Base-by-base conservation (phyloP, 1,140 invertebrate species). In the Colletes latitarsis region DNA sequence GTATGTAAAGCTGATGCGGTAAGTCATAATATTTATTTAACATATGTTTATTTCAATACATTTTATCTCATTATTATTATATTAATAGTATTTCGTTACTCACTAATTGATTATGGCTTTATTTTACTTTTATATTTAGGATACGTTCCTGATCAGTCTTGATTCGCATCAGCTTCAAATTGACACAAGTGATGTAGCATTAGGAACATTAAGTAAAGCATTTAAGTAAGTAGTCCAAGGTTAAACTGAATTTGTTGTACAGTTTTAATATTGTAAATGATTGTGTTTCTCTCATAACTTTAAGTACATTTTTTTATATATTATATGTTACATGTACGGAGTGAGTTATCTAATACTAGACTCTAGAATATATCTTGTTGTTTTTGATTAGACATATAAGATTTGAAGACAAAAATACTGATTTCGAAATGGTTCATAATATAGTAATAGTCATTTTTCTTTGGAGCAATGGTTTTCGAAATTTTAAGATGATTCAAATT, bases 131-230 rank as follows among this genome's bases (percentile, higher is more conserved):
- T 77, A 77, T 88, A 93, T 94, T 39, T 90, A 97, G 96, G 96
- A 97, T 89, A 96, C 96, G 89, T 97, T 97, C 91, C 93, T 97
- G 84, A 95, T 94, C 52, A 93, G 94, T 89, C 93, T 97, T 84
- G 97, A 97, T 88, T 96, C 96, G 41, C 95, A 96, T 88, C 96
- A 97, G 88, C 92, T 98, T 84, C 96, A 97, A 90, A 97, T 98
- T 82, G 97, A 97, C 91, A 97, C 96, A 52, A 97, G 96, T 92
- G 97, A 98, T 92, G 95, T 97, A 75, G 96, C 95, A 88, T 95
- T 97, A 87, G 96, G 97, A 89, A 97, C 97, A 66, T 94, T 98
- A 82, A 96, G 96, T 85, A 98, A 97, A 94, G 97, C 97, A 78
- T 96, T 97, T 91, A 95, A 94, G 94, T 95, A 90, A 94, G 93